Base-by-base conservation (phyloP, 2,113 vertebrate species). In the Chelonoidis abingdonii region DNA sequence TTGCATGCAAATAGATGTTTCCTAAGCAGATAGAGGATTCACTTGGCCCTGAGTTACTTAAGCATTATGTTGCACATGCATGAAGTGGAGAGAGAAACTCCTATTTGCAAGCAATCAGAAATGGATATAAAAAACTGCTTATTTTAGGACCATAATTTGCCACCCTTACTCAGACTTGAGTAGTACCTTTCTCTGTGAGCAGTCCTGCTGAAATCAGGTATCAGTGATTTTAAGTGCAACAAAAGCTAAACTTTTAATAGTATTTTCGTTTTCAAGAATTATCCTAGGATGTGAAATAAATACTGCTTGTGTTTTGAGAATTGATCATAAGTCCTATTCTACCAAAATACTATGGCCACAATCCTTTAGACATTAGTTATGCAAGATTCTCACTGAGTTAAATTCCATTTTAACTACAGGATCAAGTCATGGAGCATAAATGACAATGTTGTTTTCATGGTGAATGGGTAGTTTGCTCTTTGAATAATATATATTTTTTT, bases 1-100 rank as follows among this genome's bases (percentile, higher is more conserved):
- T 90, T 93, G 31, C 91, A 88, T 96, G 65, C 81, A 96, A 96
- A 92, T 94, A 89, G 95, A 92, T 96, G 88, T 96, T 98, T 97
- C 38, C 75, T 88, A 90, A 69, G 88, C 50, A 85, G 21, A 89
- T 9, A 89, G 85, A 87, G 79, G 27, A 93, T 93, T 53, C 29
- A 81, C 94, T 97, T 97, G 87, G 75, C 81, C 75, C 72, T 93
- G 86, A 86, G 38, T 96, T 89, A 50, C 78, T 87, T 95, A 84
- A 10, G 95, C 27, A 84, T 27, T 11, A 88, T 78, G 3, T 72
- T 31, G 52, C 2, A 62, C 72, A 5, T 65, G 27, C 47, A 84
- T 92, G 86, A 59, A 89, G 75, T 75, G 24, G 31, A 12, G 57
- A 62, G 57, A 41, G 11, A 78, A 7, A 85, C 49, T 93, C 82